These are phyloP conservation scores for Pipa parva DNA, from an alignment of 2,113 vertebrate genomes.

Conservation along the genomic window DNA sequence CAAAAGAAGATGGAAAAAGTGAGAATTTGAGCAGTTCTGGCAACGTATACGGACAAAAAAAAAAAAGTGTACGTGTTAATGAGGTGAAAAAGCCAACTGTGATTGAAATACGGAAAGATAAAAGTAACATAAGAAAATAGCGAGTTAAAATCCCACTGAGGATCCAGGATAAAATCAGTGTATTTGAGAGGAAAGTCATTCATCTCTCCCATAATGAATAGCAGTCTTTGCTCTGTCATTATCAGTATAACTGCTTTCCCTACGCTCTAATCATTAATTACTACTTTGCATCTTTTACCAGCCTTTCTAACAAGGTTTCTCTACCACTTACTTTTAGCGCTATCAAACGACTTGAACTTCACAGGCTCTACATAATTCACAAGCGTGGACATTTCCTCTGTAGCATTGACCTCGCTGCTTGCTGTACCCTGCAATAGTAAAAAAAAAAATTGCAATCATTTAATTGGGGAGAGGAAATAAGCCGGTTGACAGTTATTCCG, in stretches of 20 bases:
- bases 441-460: background rate
- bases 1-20: background rate
- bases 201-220: too few relatives aligned
- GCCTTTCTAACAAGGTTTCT: too few relatives aligned
- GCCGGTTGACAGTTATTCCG: too few relatives aligned
- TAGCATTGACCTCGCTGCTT: constrained; percentile 84
- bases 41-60: background rate
- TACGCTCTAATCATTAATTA: too few relatives aligned
- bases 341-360: constrained; percentile 84
- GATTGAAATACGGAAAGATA: background rate
- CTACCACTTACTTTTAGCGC: constrained; percentile 71
- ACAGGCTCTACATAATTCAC: constrained; percentile 88
- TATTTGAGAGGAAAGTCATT: too few relatives aligned
- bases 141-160: too few relatives aligned
- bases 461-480: background rate
- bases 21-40: background rate
- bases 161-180: too few relatives aligned
- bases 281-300: too few relatives aligned
- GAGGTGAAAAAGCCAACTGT: background rate
- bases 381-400: constrained; percentile 85
- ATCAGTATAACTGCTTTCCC: too few relatives aligned
- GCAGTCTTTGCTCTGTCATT: too few relatives aligned
- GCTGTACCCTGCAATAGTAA: constrained; percentile 70
- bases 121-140: background rate
- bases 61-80: background rate